These are phyloP conservation scores for Ctenoplectra terminalis DNA, from an alignment of 1,140 invertebrate genomes.

Conservation along the genomic window DNA sequence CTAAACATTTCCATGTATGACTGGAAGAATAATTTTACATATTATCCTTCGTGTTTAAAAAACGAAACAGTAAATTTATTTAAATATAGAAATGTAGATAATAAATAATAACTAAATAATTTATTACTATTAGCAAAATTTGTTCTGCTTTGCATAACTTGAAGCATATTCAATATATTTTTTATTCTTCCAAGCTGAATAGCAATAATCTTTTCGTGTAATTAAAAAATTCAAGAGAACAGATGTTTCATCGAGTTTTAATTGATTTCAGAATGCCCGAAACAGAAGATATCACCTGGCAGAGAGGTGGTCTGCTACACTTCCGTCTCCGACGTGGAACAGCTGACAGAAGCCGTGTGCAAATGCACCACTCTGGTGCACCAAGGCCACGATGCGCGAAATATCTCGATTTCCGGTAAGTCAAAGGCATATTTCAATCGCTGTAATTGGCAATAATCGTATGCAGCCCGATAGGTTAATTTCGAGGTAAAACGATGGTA, in stretches of 20 bases:
- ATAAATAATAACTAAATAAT: too few relatives aligned
- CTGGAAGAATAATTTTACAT: too few relatives aligned
- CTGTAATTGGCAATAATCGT: neutral
- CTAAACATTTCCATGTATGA: too few relatives aligned
- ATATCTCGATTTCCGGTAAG: slow-evolving; percentile 78
- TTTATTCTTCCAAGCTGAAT: too few relatives aligned
- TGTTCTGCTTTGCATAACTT: too few relatives aligned
- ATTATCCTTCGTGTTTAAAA: too few relatives aligned
- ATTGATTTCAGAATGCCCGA: slow-evolving; percentile 77
- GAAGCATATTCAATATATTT: too few relatives aligned
- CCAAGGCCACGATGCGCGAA: slow-evolving; percentile 76
- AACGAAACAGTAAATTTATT: too few relatives aligned
- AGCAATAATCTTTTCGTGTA: too few relatives aligned
- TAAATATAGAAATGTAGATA: too few relatives aligned
- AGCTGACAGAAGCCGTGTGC: slow-evolving; percentile 75
- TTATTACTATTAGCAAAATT: too few relatives aligned
- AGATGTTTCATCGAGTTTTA: neutral
- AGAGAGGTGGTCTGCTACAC: slow-evolving; percentile 80
- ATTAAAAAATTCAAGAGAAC: neutral
- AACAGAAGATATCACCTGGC: slow-evolving; percentile 73
- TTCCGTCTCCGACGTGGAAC: slow-evolving; percentile 63
- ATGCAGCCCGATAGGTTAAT: neutral
- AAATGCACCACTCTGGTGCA: slow-evolving; percentile 79
- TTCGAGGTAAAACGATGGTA: neutral
- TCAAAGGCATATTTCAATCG: neutral